These are phyloP conservation scores for Lasioglossum marginatum DNA, from an alignment of 2,888 invertebrate genomes.

Conservation along the genomic window DNA sequence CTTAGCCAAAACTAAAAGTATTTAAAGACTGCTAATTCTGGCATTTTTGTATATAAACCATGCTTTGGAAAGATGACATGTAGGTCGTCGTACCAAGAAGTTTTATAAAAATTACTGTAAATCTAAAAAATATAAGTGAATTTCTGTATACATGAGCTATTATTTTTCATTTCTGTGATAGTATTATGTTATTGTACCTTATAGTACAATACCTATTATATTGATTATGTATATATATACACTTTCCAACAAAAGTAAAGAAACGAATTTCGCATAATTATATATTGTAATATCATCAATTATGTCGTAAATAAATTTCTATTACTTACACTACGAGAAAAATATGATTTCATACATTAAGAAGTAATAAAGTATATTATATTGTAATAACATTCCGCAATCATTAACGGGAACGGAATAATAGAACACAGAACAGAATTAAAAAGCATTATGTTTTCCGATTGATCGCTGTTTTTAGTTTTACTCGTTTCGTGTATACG, in stretches of 20 bases:
- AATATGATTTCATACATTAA: neutral
- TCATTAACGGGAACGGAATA: neutral
- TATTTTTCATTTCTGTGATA: constrained; percentile 67
- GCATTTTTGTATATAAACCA: constrained; percentile 72
- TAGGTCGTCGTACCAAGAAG: constrained; percentile 81
- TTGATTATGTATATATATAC: constrained; percentile 64
- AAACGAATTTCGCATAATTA: neutral
- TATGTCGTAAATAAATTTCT: neutral
- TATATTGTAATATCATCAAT: neutral
- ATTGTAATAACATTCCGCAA: neutral
- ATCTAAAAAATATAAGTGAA: constrained; percentile 84
- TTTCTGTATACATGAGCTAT: constrained; percentile 76
- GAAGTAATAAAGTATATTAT: neutral
- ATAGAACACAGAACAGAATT: neutral
- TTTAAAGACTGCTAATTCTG: constrained; percentile 76
- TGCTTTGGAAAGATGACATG: constrained; percentile 77
- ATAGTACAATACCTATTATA: constrained; percentile 67
- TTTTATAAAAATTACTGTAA: constrained; percentile 83
- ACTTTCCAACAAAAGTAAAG: constrained; percentile 22
- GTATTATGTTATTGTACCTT: constrained; percentile 63
- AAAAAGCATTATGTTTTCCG: neutral
- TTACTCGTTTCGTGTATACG: neutral
- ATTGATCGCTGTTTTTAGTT: neutral
- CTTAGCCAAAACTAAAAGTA: constrained; percentile 77
- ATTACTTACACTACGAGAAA: neutral